These are phyloP conservation scores for Ladona fulva DNA, from an alignment of 1,140 invertebrate genomes.

Conservation along the genomic window DNA sequence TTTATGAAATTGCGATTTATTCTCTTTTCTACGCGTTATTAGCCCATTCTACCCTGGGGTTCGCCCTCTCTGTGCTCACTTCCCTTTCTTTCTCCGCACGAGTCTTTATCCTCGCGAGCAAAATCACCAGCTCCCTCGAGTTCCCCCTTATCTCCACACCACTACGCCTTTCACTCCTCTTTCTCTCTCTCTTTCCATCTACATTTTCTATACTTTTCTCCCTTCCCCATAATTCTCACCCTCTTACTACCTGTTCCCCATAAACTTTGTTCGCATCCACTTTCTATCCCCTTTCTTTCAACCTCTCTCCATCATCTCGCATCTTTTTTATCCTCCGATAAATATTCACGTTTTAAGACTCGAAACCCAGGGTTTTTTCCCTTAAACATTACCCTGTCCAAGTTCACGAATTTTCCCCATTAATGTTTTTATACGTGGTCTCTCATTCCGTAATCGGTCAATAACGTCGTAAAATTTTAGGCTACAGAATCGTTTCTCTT, in stretches of 20 bases:
- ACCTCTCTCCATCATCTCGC: background rate
- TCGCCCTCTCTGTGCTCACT: background rate
- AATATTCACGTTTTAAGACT: background rate
- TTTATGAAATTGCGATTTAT: conserved; percentile 7
- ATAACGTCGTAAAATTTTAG: no score
- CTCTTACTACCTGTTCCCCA: no score
- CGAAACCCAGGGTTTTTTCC: no score
- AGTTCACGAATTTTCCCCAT: no score
- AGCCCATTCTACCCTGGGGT: background rate
- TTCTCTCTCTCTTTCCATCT: no score
- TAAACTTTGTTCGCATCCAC: background rate
- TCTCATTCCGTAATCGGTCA: no score
- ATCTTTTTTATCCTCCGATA: background rate
- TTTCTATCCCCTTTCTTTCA: background rate
- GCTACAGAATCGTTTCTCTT: no score
- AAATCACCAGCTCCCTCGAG: background rate
- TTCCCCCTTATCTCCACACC: background rate
- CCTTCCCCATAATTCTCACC: no score
- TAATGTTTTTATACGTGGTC: no score
- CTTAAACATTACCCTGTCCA: no score
- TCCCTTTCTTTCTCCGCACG: background rate
- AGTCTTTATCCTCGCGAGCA: background rate
- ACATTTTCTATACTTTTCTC: no score
- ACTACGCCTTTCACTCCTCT: no score
- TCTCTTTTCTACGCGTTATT: conserved; percentile 5